Evolutionary conservation across 2,888 invertebrate genomes (phyloP).

Genomic region (Sarcophaga rosellei): DNA sequence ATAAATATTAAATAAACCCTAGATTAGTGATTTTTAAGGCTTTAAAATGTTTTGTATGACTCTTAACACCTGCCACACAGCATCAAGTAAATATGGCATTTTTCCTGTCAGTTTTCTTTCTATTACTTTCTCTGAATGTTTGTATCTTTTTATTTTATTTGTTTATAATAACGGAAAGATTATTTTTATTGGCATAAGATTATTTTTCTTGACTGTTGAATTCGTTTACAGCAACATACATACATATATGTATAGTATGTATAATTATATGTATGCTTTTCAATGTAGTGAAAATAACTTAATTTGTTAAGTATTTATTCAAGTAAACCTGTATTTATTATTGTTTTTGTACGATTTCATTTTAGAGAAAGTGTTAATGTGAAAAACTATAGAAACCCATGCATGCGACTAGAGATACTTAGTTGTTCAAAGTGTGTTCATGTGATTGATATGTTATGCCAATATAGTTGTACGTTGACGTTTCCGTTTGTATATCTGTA

Average conservation of each 20-base stretch:
- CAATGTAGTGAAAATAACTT: too few relatives aligned
- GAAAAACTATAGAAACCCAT: conserved; percentile 32
- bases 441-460: conserved; percentile 39
- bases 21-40: too few relatives aligned
- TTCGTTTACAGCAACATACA: too few relatives aligned
- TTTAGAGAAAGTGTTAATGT: conserved; percentile 51
- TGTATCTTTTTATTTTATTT: background rate
- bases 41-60: background rate
- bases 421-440: conserved; percentile 27
- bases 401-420: conserved; percentile 47
- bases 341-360: conserved; percentile 45
- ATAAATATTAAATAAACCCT: too few relatives aligned
- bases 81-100: background rate
- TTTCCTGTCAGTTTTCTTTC: background rate
- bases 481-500: conserved; percentile 57
- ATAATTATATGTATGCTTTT: background rate
- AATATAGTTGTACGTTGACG: conserved; percentile 56
- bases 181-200: background rate
- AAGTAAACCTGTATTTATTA: conserved; percentile 7
- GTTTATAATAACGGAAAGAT: background rate
- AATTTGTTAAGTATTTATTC: conserved; percentile 7
- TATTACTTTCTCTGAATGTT: background rate
- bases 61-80: background rate
- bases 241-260: conserved; percentile 16
- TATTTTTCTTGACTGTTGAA: background rate